phyloP scores from a whole-genome alignment of 2,888 invertebrate genomes.

The Sepioteuthis lessoniana region DNA sequence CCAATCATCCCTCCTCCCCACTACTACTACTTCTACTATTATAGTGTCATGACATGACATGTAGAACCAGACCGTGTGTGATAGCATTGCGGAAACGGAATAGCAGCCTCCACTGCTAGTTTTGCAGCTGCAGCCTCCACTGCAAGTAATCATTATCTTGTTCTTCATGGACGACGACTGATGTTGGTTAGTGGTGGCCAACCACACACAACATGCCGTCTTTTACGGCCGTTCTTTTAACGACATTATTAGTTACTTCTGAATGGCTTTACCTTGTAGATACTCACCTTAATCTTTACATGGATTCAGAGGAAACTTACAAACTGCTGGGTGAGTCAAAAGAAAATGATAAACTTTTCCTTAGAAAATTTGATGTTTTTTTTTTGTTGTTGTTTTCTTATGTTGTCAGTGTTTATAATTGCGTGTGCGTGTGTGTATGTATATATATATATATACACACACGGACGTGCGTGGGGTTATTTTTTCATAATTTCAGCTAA shows the following conservation, averaged over 20 bases:
- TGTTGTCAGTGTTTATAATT: conserved; percentile 16
- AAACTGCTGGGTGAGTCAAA: conserved; percentile 66
- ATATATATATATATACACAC: not conserved
- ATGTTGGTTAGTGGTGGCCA: conserved; percentile 39
- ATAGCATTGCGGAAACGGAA: conserved; percentile 4
- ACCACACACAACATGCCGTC: conserved; percentile 46
- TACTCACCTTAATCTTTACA: conserved; percentile 65
- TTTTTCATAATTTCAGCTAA: not conserved
- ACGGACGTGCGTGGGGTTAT: not conserved
- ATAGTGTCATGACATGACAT: not conserved
- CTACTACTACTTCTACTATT: not conserved
- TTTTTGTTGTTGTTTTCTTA: not conserved
- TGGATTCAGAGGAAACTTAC: conserved; percentile 66
- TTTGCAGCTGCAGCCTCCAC: conserved; percentile 56
- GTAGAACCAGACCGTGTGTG: not conserved
- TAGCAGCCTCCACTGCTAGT: conserved; percentile 50
- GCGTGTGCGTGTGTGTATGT: too few relatives aligned
- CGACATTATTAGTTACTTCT: conserved; percentile 41
- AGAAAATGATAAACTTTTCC: not conserved
- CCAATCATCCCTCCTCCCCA: too few relatives aligned
- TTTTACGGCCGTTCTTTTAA: conserved; percentile 44
- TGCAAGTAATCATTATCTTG: not conserved
- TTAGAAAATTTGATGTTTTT: too few relatives aligned
- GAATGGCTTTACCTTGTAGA: conserved; percentile 52
- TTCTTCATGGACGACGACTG: conserved; percentile 34